These are phyloP conservation scores for Trinorchestia longiramus DNA, from an alignment of 1,140 invertebrate species.

Conservation along the genomic window DNA sequence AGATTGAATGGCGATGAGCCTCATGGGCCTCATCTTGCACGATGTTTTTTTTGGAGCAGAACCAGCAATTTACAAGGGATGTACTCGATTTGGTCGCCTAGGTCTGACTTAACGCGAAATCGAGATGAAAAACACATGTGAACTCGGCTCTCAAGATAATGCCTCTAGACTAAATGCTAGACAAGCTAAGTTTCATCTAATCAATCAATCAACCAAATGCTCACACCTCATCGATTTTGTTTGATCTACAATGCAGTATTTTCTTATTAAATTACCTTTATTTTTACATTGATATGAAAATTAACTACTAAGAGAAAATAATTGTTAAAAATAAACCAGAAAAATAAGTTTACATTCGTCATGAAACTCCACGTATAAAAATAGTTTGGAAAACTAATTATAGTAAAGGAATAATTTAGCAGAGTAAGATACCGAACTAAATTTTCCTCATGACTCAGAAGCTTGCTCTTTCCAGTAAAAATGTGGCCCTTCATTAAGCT, in stretches of 20 bases:
- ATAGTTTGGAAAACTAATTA: not conserved
- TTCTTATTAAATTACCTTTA: not conserved
- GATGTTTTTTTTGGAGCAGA: not conserved
- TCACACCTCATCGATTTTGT: not conserved
- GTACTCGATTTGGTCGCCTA: not conserved
- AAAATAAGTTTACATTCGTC: not conserved
- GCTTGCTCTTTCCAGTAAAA: not conserved
- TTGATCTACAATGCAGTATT: not conserved
- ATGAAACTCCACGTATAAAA: not conserved
- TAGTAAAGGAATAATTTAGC: not conserved
- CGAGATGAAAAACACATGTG: not conserved
- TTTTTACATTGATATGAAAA: not conserved
- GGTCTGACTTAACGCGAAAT: not conserved
- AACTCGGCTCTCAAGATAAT: not conserved
- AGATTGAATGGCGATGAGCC: slow-evolving; percentile 10
- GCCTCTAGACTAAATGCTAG: not conserved
- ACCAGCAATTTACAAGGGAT: not conserved
- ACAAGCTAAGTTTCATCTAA: not conserved
- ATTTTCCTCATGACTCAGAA: not conserved
- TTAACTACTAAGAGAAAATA: not conserved
- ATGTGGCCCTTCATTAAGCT: not conserved
- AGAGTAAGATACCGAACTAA: not conserved
- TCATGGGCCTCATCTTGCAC: not conserved
- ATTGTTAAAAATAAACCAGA: not conserved
- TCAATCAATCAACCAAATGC: not conserved